Base-by-base conservation (phyloP, 2,888 invertebrate species). In the Halictus quadricinctus region DNA sequence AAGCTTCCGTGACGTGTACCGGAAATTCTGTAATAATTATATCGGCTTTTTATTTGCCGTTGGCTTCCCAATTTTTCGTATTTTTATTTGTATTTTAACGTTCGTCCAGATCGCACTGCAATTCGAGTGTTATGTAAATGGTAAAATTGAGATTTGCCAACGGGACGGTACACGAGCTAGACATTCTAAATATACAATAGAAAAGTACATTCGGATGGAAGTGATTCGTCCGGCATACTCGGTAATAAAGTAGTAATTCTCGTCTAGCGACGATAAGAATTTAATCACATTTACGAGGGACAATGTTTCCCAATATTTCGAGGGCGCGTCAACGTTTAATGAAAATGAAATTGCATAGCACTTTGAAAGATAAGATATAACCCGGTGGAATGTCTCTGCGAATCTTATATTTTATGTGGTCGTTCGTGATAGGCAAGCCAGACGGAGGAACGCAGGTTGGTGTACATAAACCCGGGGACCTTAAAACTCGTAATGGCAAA, bases 401-500 rank as follows among this genome's bases (percentile, higher is more conserved):
- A 29, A 25, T 60, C 48, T 36, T 48, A 41, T 29, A 25, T 43
- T 69, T 46, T 13, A 60, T 29, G n/a, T 12, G 18, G 54, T 72
- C 29, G 36, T 21, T 76, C 58, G 66, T 75, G 41, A 76, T 66
- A 41, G 29, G 66, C 36, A 41, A 48, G 50, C 48, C 46, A 66
- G 50, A 66, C 43, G 46, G 15, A 36, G 29, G 29, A 64, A 64
- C 21, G 43, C 36, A 46, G 48, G 64, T 43, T 41, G 66, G 41
- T 58, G 64, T 60, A 72, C 66, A 66, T 69, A 74, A 41, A 50
- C 36, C 58, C 66, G 21, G 41, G n/a, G 64, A 80, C 66, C 54
- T 82, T 82, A 79, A 86, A 79, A 69, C 72, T 79, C 46, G 72
- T 72, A 80, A 86, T 78, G 76, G 79, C 66, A 36, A 72, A 81